Base-by-base conservation (phyloP, 2,888 invertebrate species). In the Sphaerophoria taeniata region DNA sequence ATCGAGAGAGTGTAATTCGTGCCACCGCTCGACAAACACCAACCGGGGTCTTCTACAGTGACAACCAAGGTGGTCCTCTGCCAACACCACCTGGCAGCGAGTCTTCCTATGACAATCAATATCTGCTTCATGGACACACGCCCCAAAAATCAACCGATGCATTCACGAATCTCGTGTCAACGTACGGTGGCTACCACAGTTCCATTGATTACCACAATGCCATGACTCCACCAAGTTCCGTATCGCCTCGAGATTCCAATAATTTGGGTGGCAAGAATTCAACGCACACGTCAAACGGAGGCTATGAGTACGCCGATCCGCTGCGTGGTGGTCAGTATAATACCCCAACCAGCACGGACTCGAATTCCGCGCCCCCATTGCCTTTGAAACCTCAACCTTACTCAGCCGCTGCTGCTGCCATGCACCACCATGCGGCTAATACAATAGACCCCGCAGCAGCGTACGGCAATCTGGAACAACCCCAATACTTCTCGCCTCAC, bases 151-250 rank as follows among this genome's bases (percentile, higher is more conserved):
- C 93, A 3, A 89, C 92, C 7, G 94, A 94, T 85, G 93, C 95
- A 88, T 94, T 94, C 89, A 93, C 94, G 89, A 93, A 94, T 90
- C 91, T 94, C 56, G 94, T 94, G 11, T 94, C 94, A 9, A 93
- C 93, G 0, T 94, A 94, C 84, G 92, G 92, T 39, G 93, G 93
- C 60, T 95, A 95, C 88, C 94, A 95, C 51, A 94, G 94, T 87
- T 93, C 94, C 79, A 96, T 95, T 87, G 97, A 97, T 89, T 97
- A 97, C 89, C 98, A 98, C 91, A 96, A 97, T 51, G 97, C 97
- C 61, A 98, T 98, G 97, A 98, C 98, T 4, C 98, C 98, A 70
- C 98, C 98, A 69, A 97, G 98, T n/a, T 98, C 98, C 4, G 98
- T 98, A 1, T 98, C 98, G 5, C 98, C 98, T 0, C 94, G 98